These are phyloP conservation scores for Teleopsis dalmanni DNA, from an alignment of 1,140 invertebrate genomes.

Conservation along the genomic window DNA sequence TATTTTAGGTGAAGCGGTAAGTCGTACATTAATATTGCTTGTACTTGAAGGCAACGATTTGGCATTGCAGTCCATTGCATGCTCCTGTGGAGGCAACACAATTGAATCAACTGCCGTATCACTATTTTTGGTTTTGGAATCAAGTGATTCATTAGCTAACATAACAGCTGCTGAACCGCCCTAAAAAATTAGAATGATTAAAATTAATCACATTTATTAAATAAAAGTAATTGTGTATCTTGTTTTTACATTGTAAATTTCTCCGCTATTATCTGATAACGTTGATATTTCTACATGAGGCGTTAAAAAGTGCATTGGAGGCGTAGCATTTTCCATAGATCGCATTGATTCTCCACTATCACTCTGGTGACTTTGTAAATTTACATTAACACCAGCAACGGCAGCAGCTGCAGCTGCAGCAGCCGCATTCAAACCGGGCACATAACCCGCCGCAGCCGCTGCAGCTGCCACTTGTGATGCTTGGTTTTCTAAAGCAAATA, in stretches of 20 bases:
- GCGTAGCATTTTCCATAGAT: constrained; percentile 72
- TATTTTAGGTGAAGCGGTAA: constrained; percentile 14
- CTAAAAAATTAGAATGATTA: no score
- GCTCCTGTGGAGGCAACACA: constrained; percentile 21
- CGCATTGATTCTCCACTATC: constrained; percentile 72
- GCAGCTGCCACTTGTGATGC: constrained; percentile 46
- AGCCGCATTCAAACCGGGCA: constrained; percentile 34
- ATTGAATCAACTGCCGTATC: constrained; percentile 25
- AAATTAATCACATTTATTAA: no score
- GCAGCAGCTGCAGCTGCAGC: constrained; percentile 31
- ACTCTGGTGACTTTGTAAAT: constrained; percentile 52
- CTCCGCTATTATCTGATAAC: constrained; percentile 60
- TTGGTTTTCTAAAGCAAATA: constrained; percentile 54
- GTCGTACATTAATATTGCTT: constrained; percentile 13
- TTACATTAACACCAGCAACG: constrained; percentile 31
- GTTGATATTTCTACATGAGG: constrained; percentile 80
- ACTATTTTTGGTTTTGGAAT: constrained; percentile 25
- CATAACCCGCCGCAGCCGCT: constrained; percentile 39
- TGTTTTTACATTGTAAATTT: constrained; percentile 37
- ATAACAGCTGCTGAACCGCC: no score
- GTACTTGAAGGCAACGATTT: constrained; percentile 39
- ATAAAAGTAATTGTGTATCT: no score
- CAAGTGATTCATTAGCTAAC: no score
- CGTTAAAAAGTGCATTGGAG: constrained; percentile 81
- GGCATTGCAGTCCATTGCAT: constrained; percentile 39